Conservation (phyloP, 2,797 vertebrate genomes). For the Dryobates pubescens region DNA sequence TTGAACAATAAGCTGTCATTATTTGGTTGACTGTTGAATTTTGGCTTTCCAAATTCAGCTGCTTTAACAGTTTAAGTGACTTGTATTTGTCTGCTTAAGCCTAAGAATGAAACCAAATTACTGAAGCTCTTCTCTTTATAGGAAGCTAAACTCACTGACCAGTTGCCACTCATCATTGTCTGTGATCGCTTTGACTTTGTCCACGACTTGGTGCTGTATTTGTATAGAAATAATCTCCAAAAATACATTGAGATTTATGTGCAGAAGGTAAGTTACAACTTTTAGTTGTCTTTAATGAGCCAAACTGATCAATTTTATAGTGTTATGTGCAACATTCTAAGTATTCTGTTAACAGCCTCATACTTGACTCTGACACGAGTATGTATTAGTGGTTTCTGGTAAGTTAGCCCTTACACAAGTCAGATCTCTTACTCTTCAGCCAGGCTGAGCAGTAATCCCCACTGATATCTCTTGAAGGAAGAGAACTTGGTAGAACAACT, state of each 20-base stretch:
- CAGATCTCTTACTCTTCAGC: neutral
- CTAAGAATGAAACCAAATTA: neutral
- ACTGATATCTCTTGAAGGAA: neutral
- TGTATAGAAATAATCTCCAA: slow-evolving; percentile 98
- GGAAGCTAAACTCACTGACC: slow-evolving; percentile 99
- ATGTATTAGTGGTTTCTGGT: neutral
- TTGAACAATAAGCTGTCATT: neutral
- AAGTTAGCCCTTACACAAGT: neutral
- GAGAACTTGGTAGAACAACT: neutral
- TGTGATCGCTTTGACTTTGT: slow-evolving; percentile 99
- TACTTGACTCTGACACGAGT: neutral
- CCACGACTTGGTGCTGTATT: slow-evolving; percentile 96
- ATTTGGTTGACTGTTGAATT: neutral
- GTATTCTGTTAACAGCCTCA: neutral
- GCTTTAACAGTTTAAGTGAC: slow-evolving; percentile 46
- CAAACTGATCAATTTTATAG: neutral
- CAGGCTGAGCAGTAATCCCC: neutral
- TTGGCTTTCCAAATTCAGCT: slow-evolving; percentile 52
- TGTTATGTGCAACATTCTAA: neutral
- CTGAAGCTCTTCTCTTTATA: slow-evolving; percentile 71
- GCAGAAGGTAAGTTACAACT: slow-evolving; percentile 87
- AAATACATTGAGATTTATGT: slow-evolving; percentile 99
- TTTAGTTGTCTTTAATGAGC: neutral
- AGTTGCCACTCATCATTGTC: slow-evolving; percentile 97
- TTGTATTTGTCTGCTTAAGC: slow-evolving; percentile 16